These are phyloP conservation scores for Gobius niger DNA, from an alignment of 2,113 vertebrate species.

Conservation along the genomic window DNA sequence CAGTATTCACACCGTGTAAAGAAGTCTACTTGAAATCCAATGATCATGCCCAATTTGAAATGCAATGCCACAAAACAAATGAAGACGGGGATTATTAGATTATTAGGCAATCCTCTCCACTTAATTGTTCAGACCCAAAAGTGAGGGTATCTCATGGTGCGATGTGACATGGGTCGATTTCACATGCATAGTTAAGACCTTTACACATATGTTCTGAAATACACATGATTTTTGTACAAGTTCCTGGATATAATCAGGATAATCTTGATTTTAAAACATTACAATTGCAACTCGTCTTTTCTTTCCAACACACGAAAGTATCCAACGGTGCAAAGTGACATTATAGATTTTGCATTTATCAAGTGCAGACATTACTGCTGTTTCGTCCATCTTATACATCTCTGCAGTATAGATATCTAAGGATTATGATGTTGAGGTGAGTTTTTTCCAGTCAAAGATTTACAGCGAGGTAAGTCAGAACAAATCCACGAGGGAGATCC, in stretches of 20 bases:
- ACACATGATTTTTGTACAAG: no score
- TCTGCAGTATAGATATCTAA: constrained; percentile 29
- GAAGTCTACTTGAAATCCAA: neutral
- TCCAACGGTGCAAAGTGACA: neutral
- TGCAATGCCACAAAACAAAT: neutral
- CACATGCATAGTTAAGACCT: no score
- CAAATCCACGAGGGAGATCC: constrained; percentile 57
- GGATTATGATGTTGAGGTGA: constrained; percentile 57
- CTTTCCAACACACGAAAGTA: neutral
- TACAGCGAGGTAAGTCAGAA: constrained; percentile 57
- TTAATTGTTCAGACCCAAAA: no score
- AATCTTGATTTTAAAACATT: no score
- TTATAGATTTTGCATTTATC: constrained; percentile 1
- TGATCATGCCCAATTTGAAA: neutral
- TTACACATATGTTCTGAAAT: no score
- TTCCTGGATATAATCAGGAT: no score
- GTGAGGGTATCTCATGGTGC: no score
- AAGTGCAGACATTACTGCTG: constrained; percentile 1
- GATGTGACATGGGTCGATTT: no score
- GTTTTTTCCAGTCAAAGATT: constrained; percentile 26
- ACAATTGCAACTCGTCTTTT: no score
- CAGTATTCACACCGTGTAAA: neutral
- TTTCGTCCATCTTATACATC: constrained; percentile 23
- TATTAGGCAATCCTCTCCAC: neutral
- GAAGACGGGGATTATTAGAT: neutral